Conservation (phyloP, 2,888 invertebrate genomes). For the Silvanus unidentatus region DNA sequence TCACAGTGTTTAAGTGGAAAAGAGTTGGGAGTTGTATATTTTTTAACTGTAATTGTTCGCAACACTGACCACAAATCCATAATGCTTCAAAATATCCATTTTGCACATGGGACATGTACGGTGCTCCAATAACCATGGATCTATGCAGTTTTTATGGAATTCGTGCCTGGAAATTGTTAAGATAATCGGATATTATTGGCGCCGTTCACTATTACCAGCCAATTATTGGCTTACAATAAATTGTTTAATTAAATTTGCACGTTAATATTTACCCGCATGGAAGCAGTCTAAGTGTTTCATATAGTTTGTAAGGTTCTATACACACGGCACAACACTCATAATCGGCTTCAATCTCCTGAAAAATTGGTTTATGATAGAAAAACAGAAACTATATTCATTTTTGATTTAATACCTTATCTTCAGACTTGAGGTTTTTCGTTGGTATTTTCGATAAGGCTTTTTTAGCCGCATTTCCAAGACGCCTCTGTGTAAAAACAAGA, state of each 20-base stretch:
- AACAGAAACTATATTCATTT: conserved; percentile 28
- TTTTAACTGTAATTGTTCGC: conserved; percentile 18
- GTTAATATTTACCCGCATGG: conserved; percentile 72
- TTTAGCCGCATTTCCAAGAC: conserved; percentile 87
- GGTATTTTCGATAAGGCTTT: conserved; percentile 92
- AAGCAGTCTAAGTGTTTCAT: conserved; percentile 80
- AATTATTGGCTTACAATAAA: too few species aligned
- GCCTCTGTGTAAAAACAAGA: conserved; percentile 54
- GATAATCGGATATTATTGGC: neutral
- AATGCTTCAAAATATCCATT: conserved; percentile 88
- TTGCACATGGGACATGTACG: conserved; percentile 97
- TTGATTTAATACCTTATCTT: conserved; percentile 83
- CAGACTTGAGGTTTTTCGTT: conserved; percentile 77
- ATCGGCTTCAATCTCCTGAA: conserved; percentile 71
- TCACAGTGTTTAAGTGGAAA: too few species aligned
- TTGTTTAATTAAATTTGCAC: neutral
- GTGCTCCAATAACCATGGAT: conserved; percentile 93
- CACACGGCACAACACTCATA: conserved; percentile 93
- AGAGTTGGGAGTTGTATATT: too few species aligned
- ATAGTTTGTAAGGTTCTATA: conserved; percentile 85
- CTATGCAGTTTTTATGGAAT: conserved; percentile 93
- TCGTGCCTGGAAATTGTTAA: conserved; percentile 66
- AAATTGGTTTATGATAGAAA: conserved; percentile 11
- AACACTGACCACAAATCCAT: conserved; percentile 76
- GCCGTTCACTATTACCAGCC: neutral